A percentile compares a stretch with the other conserved stretches of the same genome.
phyloP scores from a whole-genome alignment of 2,113 vertebrate genomes.

The Dicerorhinus sumatrensis region DNA sequence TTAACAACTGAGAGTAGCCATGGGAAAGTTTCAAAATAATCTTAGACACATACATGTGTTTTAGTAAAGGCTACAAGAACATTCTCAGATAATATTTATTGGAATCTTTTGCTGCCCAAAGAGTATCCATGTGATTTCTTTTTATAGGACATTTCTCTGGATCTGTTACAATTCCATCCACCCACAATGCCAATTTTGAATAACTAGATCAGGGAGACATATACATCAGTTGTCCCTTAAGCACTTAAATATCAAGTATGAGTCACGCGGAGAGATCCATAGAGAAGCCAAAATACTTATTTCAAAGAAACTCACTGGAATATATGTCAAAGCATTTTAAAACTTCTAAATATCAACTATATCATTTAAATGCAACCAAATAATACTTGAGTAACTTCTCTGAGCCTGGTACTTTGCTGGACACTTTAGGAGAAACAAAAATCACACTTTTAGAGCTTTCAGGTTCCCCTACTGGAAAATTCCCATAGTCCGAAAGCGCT shows the following conservation, averaged over 20 bases:
- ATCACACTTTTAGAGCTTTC: neutral
- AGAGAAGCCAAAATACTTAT: neutral
- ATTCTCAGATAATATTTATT: neutral
- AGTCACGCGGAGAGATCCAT: neutral
- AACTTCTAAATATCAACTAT: neutral
- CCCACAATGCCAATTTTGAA: neutral
- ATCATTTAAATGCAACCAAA: neutral
- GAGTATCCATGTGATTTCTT: neutral
- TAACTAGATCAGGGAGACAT: neutral
- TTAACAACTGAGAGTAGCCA: neutral
- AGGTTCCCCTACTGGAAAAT: neutral
- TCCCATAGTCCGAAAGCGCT: neutral
- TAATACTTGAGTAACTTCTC: neutral
- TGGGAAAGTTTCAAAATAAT: constrained; percentile 6
- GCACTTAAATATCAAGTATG: neutral
- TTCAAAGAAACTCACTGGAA: neutral
- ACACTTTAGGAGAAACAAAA: neutral
- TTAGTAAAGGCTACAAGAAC: neutral
- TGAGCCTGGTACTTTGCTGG: neutral
- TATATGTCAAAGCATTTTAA: neutral
- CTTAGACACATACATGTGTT: neutral
- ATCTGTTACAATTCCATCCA: neutral
- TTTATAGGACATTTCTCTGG: neutral
- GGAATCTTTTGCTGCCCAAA: neutral
- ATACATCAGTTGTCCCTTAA: neutral